Evolutionary conservation across 2,888 invertebrate species (phyloP), one percentile per base, ranked within the genome.

Genomic region (Rhagophthalmus giganteus): DNA sequence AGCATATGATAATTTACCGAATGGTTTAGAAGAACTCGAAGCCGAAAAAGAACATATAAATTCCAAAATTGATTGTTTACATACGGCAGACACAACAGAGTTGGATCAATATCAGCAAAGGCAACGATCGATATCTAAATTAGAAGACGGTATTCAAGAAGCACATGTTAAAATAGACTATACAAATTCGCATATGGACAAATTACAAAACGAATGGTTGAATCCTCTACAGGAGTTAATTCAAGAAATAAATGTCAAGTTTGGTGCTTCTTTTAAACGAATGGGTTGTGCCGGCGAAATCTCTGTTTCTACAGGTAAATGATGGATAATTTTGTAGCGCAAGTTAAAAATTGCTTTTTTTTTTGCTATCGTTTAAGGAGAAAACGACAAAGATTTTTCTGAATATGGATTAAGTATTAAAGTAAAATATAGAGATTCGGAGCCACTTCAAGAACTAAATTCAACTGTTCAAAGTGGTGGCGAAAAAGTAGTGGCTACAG

Each of bases 401-500:
- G 79, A 85, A 28, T 98, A 95, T 77, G 94, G 94, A 2, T 80
- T 98, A 14, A 79, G 83, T 54, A 92, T 98, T 45, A 81, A 84
- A 67, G 97, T 98, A 1, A 72, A 73, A 60, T 99, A 92, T 77
- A 83, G 98, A 0, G 85, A 84, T 40, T 77, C 81, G 2, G 90
- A 91, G 59, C 82, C 83, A 26, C 73, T 97, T 25, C 86, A 88
- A 64, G 87, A 88, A 64, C 75, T 98, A 42, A 91, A 90, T 34
- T 65, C 87, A 0, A 84, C 85, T 67, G 82, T 86, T 54, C 98
- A 98, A 77, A 95, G 95, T 58, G 98, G 98, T 1, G 98, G 98
- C 0, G 98, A 99, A 77, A 78, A 95, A 24, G 92, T 95, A 1
- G 88, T 98, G 0, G 84, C 92, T 1, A 98, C 97, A 1, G 96